phyloP scores from a whole-genome alignment of 2,797 vertebrate genomes.

The Paguma larvata region DNA sequence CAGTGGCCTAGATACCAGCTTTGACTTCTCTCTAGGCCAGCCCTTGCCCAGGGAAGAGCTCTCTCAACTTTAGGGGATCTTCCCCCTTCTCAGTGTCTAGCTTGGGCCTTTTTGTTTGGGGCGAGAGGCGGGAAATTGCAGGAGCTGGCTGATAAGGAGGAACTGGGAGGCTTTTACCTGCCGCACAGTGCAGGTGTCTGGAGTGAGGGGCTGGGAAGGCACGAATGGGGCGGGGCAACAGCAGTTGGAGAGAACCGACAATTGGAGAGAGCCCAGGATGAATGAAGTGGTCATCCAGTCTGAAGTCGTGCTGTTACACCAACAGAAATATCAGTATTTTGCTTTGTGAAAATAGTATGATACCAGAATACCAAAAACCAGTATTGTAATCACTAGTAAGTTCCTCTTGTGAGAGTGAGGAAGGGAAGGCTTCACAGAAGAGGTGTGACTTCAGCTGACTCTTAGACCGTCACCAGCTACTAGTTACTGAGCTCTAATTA shows the following conservation, averaged over 20 bases:
- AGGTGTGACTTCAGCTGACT: background rate
- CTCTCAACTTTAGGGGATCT: background rate
- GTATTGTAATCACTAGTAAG: background rate
- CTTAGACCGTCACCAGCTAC: background rate
- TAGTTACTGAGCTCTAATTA: background rate
- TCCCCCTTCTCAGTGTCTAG: background rate
- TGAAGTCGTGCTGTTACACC: background rate
- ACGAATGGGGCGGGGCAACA: background rate
- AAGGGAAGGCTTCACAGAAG: constrained; percentile 24
- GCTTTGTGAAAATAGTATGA: background rate
- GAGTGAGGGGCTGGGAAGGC: background rate
- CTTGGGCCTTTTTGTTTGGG: background rate
- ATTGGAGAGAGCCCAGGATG: background rate
- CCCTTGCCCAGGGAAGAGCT: background rate
- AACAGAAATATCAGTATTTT: background rate
- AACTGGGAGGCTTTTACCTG: background rate
- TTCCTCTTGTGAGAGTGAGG: constrained; percentile 21
- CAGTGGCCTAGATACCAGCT: background rate
- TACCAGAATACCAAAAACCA: background rate
- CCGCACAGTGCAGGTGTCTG: background rate
- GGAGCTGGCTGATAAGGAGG: background rate
- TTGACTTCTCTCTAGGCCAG: background rate
- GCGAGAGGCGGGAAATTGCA: background rate
- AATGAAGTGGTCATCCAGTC: background rate
- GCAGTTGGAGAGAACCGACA: background rate